These are phyloP conservation scores for Hystrix brachyura DNA, from an alignment of 2,113 vertebrate species.

Conservation along the genomic window DNA sequence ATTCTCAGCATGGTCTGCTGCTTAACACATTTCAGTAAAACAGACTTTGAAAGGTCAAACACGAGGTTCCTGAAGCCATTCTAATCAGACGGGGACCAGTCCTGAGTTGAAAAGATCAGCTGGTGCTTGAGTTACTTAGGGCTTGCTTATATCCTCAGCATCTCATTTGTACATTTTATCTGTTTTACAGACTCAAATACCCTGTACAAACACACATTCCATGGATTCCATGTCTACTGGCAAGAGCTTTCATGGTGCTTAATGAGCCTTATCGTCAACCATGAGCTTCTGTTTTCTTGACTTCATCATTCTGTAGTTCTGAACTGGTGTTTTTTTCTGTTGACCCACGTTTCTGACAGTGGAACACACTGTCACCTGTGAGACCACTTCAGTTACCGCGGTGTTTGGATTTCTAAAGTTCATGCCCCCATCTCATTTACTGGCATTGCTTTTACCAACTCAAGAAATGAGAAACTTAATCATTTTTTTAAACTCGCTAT, in stretches of 20 bases:
- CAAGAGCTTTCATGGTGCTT: not conserved
- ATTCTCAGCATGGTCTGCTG: not conserved
- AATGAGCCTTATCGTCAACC: not conserved
- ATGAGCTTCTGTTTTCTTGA: not conserved
- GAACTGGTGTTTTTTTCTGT: not conserved
- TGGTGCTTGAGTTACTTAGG: not conserved
- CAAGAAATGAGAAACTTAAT: not conserved
- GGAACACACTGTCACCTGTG: not conserved
- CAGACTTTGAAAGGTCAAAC: not conserved
- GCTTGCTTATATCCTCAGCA: not conserved
- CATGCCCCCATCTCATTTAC: not conserved
- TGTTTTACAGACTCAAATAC: slow-evolving; percentile 11
- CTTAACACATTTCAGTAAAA: not conserved
- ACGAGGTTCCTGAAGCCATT: not conserved
- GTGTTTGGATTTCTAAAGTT: not conserved
- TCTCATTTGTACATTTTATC: not conserved
- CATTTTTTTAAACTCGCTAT: not conserved
- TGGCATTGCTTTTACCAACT: not conserved
- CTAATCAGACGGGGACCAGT: not conserved
- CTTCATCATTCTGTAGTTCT: not conserved
- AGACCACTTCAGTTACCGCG: not conserved
- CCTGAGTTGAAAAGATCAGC: not conserved
- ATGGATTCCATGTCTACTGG: not conserved
- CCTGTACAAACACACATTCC: slow-evolving; percentile 33
- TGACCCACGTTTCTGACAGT: not conserved